Evolutionary conservation across 2,888 invertebrate genomes (phyloP), one percentile per base, ranked within the genome.

Genomic region (Blastobasis adustella): DNA sequence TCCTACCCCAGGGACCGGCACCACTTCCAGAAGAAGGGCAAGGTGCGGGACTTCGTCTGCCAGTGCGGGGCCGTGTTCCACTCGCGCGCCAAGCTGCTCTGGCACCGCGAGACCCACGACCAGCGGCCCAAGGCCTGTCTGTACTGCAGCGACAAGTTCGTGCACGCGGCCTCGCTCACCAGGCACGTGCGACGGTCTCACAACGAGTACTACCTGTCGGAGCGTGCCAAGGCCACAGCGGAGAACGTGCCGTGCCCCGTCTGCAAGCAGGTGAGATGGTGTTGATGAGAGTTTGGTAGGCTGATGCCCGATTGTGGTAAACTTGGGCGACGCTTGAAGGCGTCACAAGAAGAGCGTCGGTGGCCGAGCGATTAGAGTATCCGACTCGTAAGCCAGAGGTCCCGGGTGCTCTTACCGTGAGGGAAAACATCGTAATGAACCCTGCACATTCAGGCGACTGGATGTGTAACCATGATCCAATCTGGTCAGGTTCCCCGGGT

Each of bases 21-120:
- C 68, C 96, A 96, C 82, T 86, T 93, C 45, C 91, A 93, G 60
- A 90, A 93, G 71, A 93, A 93, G 71, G 90, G 91, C 56, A 93
- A 93, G 64, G 85, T 82, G 44, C 86, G 87, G 73, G 94, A 94
- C 74, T 94, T 90, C 73, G 92, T 94, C 59, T 94, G 94, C 71
- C 90, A 91, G 56, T 96, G 96, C 79, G 95, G 96, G 44, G 93
- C 93, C 61, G 92, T 95, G 53, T 92, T 95, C 79, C 95, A 94
- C 68, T 94, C 96, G 49, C 93, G 93, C 71, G 95, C 95, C 62
- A 95, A 95, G 78, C 90, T 96, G 60, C 91, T 91, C 4, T 95
- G 96, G 95, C 96, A 97, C 83, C 92, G 93, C 68, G 96, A 96
- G 81, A 94, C 93, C 5, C 96, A 96, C 82, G 95, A 94, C 55